Conservation (phyloP, 2,113 vertebrate species). For the Daubentonia madagascariensis region DNA sequence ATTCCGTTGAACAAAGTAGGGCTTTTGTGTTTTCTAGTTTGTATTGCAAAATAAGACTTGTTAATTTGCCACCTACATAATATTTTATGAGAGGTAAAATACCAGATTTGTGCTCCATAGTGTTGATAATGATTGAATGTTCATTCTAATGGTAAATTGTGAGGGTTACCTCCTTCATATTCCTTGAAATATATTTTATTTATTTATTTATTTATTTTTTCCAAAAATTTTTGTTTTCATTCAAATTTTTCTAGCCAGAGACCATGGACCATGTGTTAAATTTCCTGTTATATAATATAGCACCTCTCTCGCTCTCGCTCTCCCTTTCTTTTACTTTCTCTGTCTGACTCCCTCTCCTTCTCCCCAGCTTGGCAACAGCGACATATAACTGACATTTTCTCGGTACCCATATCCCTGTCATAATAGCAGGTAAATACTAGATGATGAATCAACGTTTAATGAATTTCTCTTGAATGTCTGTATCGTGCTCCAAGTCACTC, state of each 20-base stretch:
- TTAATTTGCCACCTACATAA: not conserved
- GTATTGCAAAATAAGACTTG: not conserved
- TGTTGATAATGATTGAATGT: not conserved
- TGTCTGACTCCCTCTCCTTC: not conserved
- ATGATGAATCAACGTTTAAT: not conserved
- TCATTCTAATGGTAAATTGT: not conserved
- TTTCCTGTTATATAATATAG: not conserved
- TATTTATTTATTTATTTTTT: too few species aligned
- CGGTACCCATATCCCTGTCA: not conserved
- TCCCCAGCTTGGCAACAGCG: not conserved
- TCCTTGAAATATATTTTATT: conserved; percentile 17
- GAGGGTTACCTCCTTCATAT: not conserved
- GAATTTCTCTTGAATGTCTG: not conserved
- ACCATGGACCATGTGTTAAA: not conserved
- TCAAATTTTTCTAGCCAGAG: not conserved
- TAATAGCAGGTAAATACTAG: not conserved
- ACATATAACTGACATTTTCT: not conserved
- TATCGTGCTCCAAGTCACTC: conserved; percentile 1
- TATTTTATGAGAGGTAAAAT: not conserved
- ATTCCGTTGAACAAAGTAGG: not conserved
- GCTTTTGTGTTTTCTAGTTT: not conserved
- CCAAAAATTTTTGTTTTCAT: too few species aligned
- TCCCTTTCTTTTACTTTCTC: not conserved
- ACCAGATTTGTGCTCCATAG: not conserved
- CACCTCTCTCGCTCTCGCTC: not conserved